Base-by-base conservation (phyloP, 2,113 vertebrate species). In the Eulacestoma nigropectus region DNA sequence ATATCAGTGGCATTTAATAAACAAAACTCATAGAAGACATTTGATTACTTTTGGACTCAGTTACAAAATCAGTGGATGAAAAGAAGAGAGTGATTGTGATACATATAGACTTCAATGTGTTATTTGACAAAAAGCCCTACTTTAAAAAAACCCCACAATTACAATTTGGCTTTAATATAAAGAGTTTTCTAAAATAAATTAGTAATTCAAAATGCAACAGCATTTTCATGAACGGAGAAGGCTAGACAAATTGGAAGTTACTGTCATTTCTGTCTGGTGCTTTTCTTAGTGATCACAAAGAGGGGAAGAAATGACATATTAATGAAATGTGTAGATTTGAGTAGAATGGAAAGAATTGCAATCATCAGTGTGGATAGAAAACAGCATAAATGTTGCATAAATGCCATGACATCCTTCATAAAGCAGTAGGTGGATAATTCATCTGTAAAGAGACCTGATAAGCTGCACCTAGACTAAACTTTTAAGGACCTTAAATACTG, bases 41-140 rank as follows among this genome's bases (percentile, higher is more conserved):
- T 86, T 97, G 96, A 97, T 96, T 96, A 72, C 82, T 95, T 78
- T 97, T 97, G 70, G 94, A 89, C 70, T 88, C 90, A 92, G 90
- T 95, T 96, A 70, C 62, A 95, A 76, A 96, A 96, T 89, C 75
- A 90, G 29, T 83, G 87, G 87, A 89, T 97, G 90, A 96, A 95
- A 94, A 50, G 68, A 85, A 82, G 70, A 63, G 60, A 59, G 41
- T 70, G 78, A 82, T 63, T 97, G 50, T 95, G 90, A 96, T 95
- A 89, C 70, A 93, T 93, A 93, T 95, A 86, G 91, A 95, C 76
- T 96, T 96, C 92, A 96, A 29, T 94, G 59, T 96, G 79, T 95
- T 91, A 49, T 74, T 95, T 87, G 63, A 93, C 76, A 90, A 59
- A 94, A 80, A 74, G 10, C 55, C 56, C 81, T 91, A 65, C 68